Evolutionary conservation across 2,888 invertebrate genomes (phyloP).

Genomic region (Cataglyphis altisquamis): DNA sequence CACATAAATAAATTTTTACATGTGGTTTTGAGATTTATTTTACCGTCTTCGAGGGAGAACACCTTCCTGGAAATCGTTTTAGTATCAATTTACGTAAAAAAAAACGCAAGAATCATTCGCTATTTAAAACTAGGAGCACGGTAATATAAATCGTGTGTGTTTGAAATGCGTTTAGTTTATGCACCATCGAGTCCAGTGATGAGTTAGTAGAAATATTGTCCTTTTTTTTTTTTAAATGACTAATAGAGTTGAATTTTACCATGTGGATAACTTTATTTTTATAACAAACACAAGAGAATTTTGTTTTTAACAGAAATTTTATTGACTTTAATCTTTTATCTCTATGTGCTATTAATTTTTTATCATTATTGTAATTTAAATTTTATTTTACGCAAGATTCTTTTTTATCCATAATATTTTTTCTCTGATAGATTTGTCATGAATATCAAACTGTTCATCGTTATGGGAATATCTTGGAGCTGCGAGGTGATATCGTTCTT

Average conservation of each 20-base stretch:
- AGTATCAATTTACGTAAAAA: background rate
- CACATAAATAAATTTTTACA: background rate
- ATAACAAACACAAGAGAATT: background rate
- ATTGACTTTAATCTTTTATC: background rate
- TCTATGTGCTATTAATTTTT: background rate
- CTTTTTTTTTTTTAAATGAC: background rate
- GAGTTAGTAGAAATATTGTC: background rate
- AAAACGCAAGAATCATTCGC: background rate
- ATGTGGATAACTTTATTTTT: background rate
- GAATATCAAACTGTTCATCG: constrained; percentile 92
- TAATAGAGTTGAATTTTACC: background rate
- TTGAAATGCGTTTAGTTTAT: background rate
- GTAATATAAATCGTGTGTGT: constrained; percentile 13
- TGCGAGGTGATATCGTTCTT: constrained; percentile 84
- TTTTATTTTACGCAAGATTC: background rate
- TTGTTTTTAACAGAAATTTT: background rate
- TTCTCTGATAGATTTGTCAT: constrained; percentile 88
- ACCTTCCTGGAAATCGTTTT: background rate
- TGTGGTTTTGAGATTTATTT: background rate
- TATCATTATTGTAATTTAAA: background rate
- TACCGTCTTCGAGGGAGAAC: background rate
- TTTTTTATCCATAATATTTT: background rate
- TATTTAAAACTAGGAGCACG: constrained; percentile 3
- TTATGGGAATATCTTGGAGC: constrained; percentile 93
- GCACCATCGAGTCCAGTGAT: background rate